Evolutionary conservation across 1,140 invertebrate genomes (phyloP), one percentile per base, ranked within the genome.

Genomic region (Cydia pomonella): DNA sequence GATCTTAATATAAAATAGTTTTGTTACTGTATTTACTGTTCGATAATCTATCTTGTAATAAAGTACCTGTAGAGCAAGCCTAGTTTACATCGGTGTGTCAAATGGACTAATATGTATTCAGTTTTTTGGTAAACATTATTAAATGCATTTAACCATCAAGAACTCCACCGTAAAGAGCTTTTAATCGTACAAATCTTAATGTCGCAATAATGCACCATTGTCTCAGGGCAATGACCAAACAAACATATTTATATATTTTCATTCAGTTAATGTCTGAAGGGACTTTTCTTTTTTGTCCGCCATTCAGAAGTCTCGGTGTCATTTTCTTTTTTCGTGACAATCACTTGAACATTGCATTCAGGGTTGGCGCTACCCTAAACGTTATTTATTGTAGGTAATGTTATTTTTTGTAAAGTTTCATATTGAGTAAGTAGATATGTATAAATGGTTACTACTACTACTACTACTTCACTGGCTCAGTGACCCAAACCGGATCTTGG

Each of bases 291-390:
- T 80, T 82, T 76, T 72, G 79, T 72, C 64, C 78, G 76, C 80
- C 84, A 88, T 86, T 88, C 84, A 86, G 73, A 80, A 80, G 82
- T 82, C 82, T 77, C 76, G 75, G 66, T 77, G 76, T 73, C 29
- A 69, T 69, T 69, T 69, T 69, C 27, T 69, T 69, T 69, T 69
- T 69, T 69, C 64, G 27, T 69, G 64, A 69, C 29, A 76, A 80
- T 84, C 82, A 75, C n/a, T 59, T 59, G 21, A 84, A 80, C 84
- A 76, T 77, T 83, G 80, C 73, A 80, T 82, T 81, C n/a, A 69
- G 64, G 64, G 64, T 69, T 69, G 64, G n/a, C 64, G 1, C 53
- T 59, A 50, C n/a, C 47, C 4, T 50, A 50, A n/a, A 50, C n/a
- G 47, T 50, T 1, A 50, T 44, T 44, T 44, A 44, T 12, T 44